Evolutionary conservation across 2,113 vertebrate species (phyloP).

Genomic region (Delphinus delphis): DNA sequence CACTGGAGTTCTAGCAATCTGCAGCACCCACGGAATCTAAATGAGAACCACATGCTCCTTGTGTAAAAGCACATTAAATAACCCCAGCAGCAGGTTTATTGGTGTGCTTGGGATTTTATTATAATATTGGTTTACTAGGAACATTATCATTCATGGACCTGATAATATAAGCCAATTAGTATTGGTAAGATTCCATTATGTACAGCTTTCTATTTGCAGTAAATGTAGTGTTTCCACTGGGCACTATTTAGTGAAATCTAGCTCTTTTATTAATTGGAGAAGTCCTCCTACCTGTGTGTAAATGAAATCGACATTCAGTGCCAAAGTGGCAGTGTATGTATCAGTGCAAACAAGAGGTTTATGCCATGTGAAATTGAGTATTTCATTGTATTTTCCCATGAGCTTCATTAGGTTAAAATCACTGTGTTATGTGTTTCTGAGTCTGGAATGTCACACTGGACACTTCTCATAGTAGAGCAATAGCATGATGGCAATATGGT

Average conservation of each 20-base stretch:
- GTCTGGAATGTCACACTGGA: background rate
- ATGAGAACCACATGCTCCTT: slow-evolving; percentile 55
- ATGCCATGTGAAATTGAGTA: background rate
- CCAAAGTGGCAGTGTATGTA: background rate
- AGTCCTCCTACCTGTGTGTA: background rate
- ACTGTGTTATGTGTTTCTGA: background rate
- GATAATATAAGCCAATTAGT: slow-evolving; percentile 16
- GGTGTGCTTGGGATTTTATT: slow-evolving; percentile 58
- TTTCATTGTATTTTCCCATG: background rate
- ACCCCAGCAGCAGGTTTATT: slow-evolving; percentile 23
- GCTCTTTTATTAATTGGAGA: background rate
- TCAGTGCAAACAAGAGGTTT: background rate
- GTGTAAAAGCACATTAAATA: slow-evolving; percentile 47
- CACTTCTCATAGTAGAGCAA: background rate
- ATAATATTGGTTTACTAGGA: slow-evolving; percentile 47
- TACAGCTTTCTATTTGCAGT: background rate
- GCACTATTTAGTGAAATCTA: background rate
- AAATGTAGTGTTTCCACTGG: background rate
- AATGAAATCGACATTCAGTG: background rate
- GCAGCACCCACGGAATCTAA: background rate
- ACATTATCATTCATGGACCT: slow-evolving; percentile 30
- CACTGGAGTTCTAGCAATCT: slow-evolving; percentile 47
- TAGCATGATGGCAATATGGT: background rate
- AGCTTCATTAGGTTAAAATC: background rate
- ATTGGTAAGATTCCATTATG: slow-evolving; percentile 13